A percentile compares a stretch with the other conserved stretches of the same genome.
phyloP scores from a whole-genome alignment of 2,113 vertebrate species.

The Pelodiscus sinensis region DNA sequence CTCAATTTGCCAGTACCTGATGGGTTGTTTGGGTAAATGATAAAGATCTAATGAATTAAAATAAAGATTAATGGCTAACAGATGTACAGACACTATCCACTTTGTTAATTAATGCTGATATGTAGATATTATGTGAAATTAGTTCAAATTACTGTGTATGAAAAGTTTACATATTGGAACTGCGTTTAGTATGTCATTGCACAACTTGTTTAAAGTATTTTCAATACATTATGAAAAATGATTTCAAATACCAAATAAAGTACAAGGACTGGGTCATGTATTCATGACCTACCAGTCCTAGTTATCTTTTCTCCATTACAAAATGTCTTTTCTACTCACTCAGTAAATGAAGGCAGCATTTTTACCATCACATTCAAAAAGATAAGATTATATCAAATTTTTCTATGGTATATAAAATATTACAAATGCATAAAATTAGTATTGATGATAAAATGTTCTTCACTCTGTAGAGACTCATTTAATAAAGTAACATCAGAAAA shows the following conservation, averaged over 20 bases:
- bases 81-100: constrained; percentile 49
- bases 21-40: constrained; percentile 62
- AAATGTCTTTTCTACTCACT: constrained; percentile 40
- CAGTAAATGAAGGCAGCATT: neutral
- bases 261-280: neutral
- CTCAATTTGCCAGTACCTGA: constrained; percentile 46
- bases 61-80: constrained; percentile 63
- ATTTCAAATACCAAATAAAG: neutral
- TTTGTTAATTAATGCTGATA: constrained; percentile 68
- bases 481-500: constrained; percentile 49
- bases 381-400: constrained; percentile 11
- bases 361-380: constrained; percentile 32
- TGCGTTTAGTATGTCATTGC: neutral
- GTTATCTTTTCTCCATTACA: constrained; percentile 13
- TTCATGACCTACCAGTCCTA: constrained; percentile 13
- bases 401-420: constrained; percentile 37
- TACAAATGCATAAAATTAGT: constrained; percentile 33
- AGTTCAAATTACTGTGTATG: constrained; percentile 50
- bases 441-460: constrained; percentile 37
- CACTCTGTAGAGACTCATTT: constrained; percentile 28
- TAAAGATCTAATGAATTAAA: constrained; percentile 61
- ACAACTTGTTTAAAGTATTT: constrained; percentile 24
- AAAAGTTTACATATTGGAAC: constrained; percentile 63
- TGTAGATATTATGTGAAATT: constrained; percentile 50
- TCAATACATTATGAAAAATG: neutral